phyloP scores from a whole-genome alignment of 2,888 invertebrate genomes.

The Tachystola acroxantha region DNA sequence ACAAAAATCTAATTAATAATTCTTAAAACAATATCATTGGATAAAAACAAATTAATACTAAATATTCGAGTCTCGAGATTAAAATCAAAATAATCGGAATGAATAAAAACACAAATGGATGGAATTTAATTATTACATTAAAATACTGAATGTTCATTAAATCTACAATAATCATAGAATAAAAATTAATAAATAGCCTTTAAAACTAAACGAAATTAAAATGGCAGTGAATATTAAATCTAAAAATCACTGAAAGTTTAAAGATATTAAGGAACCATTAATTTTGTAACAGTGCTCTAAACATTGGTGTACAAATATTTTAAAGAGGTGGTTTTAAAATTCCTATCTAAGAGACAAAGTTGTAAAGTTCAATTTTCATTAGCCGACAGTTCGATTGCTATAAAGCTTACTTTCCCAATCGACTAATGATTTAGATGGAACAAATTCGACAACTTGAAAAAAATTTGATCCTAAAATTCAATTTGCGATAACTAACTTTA shows the following conservation, averaged over 20 bases:
- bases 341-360: background rate
- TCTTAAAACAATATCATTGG: background rate
- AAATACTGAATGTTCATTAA: constrained; percentile 1
- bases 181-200: background rate
- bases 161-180: background rate
- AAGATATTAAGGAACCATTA: too few relatives aligned
- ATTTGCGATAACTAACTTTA: too few relatives aligned
- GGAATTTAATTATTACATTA: background rate
- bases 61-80: background rate
- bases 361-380: too few relatives aligned
- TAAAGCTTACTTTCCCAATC: too few relatives aligned
- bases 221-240: constrained; percentile 6
- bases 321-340: background rate
- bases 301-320: background rate
- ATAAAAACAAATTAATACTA: background rate
- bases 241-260: too few relatives aligned
- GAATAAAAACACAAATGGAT: background rate
- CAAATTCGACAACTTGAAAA: too few relatives aligned
- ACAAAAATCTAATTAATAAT: background rate
- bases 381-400: too few relatives aligned
- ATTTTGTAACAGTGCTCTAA: background rate
- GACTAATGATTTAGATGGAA: too few relatives aligned
- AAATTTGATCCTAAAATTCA: too few relatives aligned
- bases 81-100: background rate
- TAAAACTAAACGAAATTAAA: constrained; percentile 4